Percentiles rank a stretch among this genome's conserved stretches.
phyloP scores from a whole-genome alignment of 2,113 vertebrate genomes.

The Ascaphus truei region DNA sequence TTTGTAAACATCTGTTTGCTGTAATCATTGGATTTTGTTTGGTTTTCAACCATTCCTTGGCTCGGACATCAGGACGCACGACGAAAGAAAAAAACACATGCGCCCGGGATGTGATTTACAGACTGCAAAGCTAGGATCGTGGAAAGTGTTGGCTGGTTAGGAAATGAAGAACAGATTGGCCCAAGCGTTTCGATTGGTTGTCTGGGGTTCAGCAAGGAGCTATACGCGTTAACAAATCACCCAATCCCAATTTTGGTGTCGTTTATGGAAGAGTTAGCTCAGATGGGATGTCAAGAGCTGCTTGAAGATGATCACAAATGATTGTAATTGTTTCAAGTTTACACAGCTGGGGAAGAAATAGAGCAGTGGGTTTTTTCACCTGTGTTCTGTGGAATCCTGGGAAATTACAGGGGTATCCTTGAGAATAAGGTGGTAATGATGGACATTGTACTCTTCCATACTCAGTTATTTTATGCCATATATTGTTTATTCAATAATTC shows the following conservation, averaged over 20 bases:
- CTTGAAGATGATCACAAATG: constrained; percentile 16
- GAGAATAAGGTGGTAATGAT: no score
- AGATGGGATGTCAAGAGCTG: not conserved
- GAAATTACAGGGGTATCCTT: not conserved
- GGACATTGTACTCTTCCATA: no score
- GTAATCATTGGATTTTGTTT: not conserved
- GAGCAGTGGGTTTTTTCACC: not conserved
- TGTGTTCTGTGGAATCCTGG: not conserved
- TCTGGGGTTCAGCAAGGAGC: not conserved
- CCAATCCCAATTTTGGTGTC: not conserved
- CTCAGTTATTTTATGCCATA: no score
- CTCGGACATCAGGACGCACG: not conserved
- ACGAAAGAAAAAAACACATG: not conserved
- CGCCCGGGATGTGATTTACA: constrained; percentile 36
- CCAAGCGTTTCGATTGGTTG: not conserved
- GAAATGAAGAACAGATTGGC: constrained; percentile 5
- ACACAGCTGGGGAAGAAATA: not conserved
- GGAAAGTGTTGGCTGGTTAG: constrained; percentile 28
- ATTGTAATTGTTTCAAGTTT: not conserved
- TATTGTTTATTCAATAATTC: no score
- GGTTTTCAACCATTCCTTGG: not conserved
- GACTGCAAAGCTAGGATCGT: constrained; percentile 7
- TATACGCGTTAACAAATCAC: constrained; percentile 5
- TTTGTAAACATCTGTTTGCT: not conserved
- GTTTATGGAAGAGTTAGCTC: not conserved